A percentile compares a stretch with the other conserved stretches of the same genome.
phyloP scores from a whole-genome alignment of 2,888 invertebrate genomes.

The Cheilosia vulpina region DNA sequence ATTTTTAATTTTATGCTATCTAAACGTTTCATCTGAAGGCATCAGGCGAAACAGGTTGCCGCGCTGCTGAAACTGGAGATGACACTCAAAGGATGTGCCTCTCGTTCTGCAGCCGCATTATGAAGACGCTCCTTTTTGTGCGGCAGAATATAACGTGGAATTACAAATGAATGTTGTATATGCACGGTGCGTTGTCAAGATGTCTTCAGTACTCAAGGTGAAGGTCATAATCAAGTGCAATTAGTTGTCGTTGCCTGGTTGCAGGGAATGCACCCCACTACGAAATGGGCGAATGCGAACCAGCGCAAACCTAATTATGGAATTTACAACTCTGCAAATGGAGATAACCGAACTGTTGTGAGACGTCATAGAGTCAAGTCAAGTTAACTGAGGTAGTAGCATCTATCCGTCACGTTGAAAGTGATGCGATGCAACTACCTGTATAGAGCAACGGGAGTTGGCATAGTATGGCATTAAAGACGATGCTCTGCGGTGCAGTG shows the following conservation, averaged over 20 bases:
- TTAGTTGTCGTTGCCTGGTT: conserved; percentile 47
- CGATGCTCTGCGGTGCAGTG: neutral
- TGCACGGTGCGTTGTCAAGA: conserved; percentile 43
- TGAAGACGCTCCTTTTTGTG: conserved; percentile 20
- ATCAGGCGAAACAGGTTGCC: conserved; percentile 49
- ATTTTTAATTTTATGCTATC: conserved; percentile 63
- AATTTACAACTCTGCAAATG: conserved; percentile 42
- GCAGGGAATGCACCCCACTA: neutral
- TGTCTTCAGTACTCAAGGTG: conserved; percentile 46
- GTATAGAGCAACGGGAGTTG: neutral
- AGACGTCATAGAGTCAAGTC: neutral
- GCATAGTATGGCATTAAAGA: conserved; percentile 3
- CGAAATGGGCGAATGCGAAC: conserved; percentile 17
- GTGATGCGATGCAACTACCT: conserved; percentile 40
- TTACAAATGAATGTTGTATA: conserved; percentile 54
- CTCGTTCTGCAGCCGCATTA: conserved; percentile 29
- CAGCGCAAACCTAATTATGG: conserved; percentile 58
- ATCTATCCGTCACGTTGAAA: conserved; percentile 57
- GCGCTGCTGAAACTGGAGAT: neutral
- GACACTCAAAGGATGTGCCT: conserved; percentile 36
- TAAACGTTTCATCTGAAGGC: conserved; percentile 33
- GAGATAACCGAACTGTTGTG: conserved; percentile 19
- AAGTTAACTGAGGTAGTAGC: conserved; percentile 47
- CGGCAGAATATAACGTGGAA: conserved; percentile 31
- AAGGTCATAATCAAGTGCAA: conserved; percentile 73